Evolutionary conservation across 2,113 vertebrate species (phyloP).

Genomic region (Bubo bubo): DNA sequence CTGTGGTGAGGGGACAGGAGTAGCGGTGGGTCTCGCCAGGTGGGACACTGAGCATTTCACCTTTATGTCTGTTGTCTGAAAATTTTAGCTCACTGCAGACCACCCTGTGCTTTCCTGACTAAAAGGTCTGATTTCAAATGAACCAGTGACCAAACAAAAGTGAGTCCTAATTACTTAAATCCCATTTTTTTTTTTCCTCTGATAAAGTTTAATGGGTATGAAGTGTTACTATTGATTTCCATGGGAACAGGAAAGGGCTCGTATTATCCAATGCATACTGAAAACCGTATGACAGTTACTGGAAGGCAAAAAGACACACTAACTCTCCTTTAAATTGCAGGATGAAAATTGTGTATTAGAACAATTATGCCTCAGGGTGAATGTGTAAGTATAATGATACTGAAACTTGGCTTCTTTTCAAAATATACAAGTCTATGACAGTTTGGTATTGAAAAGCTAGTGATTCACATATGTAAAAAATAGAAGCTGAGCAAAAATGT

Average conservation of each 20-base stretch:
- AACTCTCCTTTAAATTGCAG: slow-evolving; percentile 49
- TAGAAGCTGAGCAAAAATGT: slow-evolving; percentile 47
- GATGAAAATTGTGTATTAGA: slow-evolving; percentile 54
- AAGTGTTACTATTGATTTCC: slow-evolving; percentile 44
- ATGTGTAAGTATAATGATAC: slow-evolving; percentile 57
- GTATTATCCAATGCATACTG: not conserved
- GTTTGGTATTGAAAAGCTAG: slow-evolving; percentile 25
- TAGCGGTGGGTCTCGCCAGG: rapidly evolving
- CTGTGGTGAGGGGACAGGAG: rapidly evolving
- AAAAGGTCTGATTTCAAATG: not conserved
- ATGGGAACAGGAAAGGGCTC: slow-evolving; percentile 35
- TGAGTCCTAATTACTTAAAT: not conserved
- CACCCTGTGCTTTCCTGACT: not conserved
- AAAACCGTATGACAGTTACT: slow-evolving; percentile 41
- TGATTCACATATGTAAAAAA: slow-evolving; percentile 6
- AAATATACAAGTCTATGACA: slow-evolving; percentile 44
- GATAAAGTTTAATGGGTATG: not conserved
- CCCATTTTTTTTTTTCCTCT: not conserved
- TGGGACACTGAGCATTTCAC: not conserved
- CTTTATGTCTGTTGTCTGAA: not conserved
- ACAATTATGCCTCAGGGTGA: slow-evolving; percentile 60
- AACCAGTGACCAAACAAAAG: not conserved
- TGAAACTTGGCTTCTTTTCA: slow-evolving; percentile 55
- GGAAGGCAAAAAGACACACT: slow-evolving; percentile 36
- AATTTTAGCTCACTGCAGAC: not conserved